Conservation (phyloP, 2,888 invertebrate species). For the Mesorhabditis spiculigera region DNA sequence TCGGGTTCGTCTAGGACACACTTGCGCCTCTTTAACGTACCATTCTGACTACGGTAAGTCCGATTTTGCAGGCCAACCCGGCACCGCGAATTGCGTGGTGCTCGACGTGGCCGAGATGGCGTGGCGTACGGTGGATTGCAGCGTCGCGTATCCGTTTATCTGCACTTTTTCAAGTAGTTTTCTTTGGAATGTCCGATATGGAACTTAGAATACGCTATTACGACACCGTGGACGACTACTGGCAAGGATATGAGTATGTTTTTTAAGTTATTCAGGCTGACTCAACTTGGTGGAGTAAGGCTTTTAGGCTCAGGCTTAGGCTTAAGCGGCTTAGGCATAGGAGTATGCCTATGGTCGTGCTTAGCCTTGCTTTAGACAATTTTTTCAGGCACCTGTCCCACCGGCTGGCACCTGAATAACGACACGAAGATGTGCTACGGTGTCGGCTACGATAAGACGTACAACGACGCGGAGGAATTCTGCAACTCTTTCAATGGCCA, state of each 20-base stretch:
- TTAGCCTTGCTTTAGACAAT: too few species aligned
- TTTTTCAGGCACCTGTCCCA: background rate
- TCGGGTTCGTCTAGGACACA: background rate
- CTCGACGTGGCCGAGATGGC: conserved; percentile 5
- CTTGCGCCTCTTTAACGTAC: background rate
- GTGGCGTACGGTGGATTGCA: conserved; percentile 1
- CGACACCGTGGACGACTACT: too few species aligned
- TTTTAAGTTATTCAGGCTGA: too few species aligned
- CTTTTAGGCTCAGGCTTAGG: too few species aligned
- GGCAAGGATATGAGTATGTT: too few species aligned
- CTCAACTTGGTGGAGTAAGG: too few species aligned
- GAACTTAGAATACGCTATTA: too few species aligned
- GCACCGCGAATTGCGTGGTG: background rate
- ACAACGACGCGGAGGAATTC: conserved; percentile 10
- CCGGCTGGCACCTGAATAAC: conserved; percentile 9
- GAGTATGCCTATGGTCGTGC: too few species aligned
- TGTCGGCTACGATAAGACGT: conserved; percentile 10
- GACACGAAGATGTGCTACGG: conserved; percentile 9
- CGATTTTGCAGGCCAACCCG: background rate
- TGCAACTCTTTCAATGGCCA: conserved; percentile 8
- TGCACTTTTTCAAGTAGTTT: too few species aligned
- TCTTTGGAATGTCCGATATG: too few species aligned
- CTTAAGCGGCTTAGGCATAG: too few species aligned
- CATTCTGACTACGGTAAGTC: background rate
- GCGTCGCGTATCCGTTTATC: too few species aligned